phyloP scores from a whole-genome alignment of 1,140 invertebrate species.

The Mactra quadrangularis region DNA sequence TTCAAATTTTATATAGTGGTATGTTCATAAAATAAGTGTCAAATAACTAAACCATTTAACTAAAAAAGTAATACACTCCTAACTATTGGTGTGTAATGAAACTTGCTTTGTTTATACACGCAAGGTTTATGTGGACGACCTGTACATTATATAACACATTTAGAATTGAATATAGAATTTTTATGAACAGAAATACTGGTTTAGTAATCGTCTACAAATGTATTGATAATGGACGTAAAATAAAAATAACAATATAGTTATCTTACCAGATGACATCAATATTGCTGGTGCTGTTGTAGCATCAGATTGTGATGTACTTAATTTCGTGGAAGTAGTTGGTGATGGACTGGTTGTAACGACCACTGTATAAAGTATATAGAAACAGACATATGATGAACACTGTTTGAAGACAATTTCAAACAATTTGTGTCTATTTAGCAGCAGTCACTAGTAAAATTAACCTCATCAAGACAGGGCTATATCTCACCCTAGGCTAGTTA shows the following conservation, averaged over 20 bases:
- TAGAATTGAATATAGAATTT: neutral
- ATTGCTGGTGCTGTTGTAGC: neutral
- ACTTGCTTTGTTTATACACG: too few species aligned
- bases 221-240: neutral
- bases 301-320: neutral
- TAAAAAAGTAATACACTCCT: too few species aligned
- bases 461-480: too few species aligned
- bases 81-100: too few species aligned
- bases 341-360: neutral
- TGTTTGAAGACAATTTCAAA: too few species aligned
- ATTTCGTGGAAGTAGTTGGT: neutral
- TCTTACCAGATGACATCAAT: neutral
- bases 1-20: too few species aligned
- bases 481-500: too few species aligned
- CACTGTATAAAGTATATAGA: neutral
- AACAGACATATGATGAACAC: neutral
- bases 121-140: too few species aligned
- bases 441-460: too few species aligned
- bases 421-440: too few species aligned
- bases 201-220: neutral
- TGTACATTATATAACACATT: neutral
- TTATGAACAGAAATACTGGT: neutral
- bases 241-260: neutral
- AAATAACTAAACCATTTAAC: too few species aligned
- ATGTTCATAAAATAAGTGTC: too few species aligned